phyloP scores from a whole-genome alignment of 1,140 invertebrate genomes.

The Caenorhabditis tropicalis region DNA sequence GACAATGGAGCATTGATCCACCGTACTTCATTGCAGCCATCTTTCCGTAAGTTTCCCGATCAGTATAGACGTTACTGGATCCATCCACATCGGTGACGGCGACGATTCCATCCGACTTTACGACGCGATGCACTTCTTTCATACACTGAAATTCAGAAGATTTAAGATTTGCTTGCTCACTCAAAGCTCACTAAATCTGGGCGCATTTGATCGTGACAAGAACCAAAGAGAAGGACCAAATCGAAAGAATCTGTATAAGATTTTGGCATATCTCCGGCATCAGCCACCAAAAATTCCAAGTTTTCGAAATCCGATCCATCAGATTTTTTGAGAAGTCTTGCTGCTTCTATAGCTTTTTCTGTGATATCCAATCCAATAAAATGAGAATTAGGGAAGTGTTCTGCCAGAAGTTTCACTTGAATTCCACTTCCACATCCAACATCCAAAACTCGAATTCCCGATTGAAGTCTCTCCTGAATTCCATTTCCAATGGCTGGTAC shows the following conservation, averaged over 20 bases:
- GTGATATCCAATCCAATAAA: slow-evolving; percentile 59
- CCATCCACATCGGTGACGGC: slow-evolving; percentile 63
- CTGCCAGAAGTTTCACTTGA: slow-evolving; percentile 51
- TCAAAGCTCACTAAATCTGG: slow-evolving; percentile 61
- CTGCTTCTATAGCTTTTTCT: not conserved
- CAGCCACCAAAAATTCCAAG: slow-evolving; percentile 50
- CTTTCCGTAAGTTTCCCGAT: slow-evolving; percentile 47
- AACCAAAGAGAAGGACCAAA: slow-evolving; percentile 65
- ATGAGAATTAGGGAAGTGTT: slow-evolving; percentile 53
- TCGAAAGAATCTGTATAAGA: slow-evolving; percentile 61
- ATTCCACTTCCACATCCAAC: slow-evolving; percentile 62
- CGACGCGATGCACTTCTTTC: slow-evolving; percentile 60
- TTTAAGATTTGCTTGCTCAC: not conserved
- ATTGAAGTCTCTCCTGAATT: slow-evolving; percentile 28
- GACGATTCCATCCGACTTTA: slow-evolving; percentile 64
- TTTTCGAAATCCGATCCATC: slow-evolving; percentile 53
- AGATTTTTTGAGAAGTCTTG: not conserved
- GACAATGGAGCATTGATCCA: slow-evolving; percentile 63
- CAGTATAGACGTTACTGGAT: slow-evolving; percentile 55
- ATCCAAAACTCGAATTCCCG: slow-evolving; percentile 53
- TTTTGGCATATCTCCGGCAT: slow-evolving; percentile 56
- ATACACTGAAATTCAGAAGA: slow-evolving; percentile 53
- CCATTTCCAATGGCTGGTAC: slow-evolving; percentile 52
- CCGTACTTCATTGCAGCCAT: slow-evolving; percentile 57
- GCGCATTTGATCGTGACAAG: slow-evolving; percentile 66